phyloP scores from a whole-genome alignment of 2,113 vertebrate genomes.

The Platysteira castanea region DNA sequence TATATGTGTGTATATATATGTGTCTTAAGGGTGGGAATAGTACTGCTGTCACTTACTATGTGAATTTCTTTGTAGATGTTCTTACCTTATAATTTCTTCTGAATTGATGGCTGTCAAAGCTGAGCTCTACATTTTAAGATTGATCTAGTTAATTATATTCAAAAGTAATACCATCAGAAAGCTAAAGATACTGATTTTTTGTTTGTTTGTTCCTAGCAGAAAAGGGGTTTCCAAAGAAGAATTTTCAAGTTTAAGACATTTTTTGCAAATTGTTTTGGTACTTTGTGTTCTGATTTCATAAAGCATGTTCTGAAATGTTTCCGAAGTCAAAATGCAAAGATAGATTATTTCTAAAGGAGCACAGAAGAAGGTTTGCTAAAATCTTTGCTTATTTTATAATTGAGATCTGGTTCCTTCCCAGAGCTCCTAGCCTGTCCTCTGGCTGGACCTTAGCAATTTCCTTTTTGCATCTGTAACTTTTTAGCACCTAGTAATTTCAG shows the following conservation, averaged over 20 bases:
- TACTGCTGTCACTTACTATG: not conserved
- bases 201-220: not conserved
- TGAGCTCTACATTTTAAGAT: not conserved
- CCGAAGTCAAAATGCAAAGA: not conserved
- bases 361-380: not conserved
- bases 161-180: not conserved
- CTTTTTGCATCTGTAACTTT: not conserved
- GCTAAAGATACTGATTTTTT: not conserved
- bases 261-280: not conserved
- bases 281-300: not conserved
- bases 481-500: not conserved
- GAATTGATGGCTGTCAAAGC: not conserved
- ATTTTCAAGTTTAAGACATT: not conserved
- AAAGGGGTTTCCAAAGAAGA: not conserved
- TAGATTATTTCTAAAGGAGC: not conserved
- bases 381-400: not conserved
- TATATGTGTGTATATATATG: not conserved
- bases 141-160: not conserved
- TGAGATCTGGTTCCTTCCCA: not conserved
- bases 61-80: not conserved
- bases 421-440: not conserved
- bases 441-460: not conserved
- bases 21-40: not conserved
- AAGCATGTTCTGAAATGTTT: not conserved
- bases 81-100: not conserved